Conservation (phyloP, 53 echinoderm and acorn worm genomes). For the Mesocentrotus franciscanus region DNA sequence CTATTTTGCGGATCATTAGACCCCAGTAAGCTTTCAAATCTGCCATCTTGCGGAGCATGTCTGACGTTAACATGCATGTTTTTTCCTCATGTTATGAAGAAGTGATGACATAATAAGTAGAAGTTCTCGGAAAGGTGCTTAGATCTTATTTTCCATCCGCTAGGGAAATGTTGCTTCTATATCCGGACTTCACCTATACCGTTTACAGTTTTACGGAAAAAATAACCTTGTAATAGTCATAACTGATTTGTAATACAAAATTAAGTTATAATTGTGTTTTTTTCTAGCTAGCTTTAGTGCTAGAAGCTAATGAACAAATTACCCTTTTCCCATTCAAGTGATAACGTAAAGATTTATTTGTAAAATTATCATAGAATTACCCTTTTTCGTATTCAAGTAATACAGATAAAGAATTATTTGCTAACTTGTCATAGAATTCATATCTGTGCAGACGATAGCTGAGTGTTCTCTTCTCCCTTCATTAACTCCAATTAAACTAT, state of each 20-base stretch:
- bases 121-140: not conserved
- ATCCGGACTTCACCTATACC: not conserved
- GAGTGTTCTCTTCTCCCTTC: not conserved
- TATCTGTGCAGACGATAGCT: not conserved
- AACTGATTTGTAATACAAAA: not conserved
- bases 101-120: not conserved
- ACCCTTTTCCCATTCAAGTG: too few species aligned
- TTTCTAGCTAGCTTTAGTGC: not conserved
- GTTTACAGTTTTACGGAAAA: not conserved
- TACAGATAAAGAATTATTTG: not conserved
- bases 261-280: not conserved
- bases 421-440: not conserved
- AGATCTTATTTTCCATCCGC: not conserved
- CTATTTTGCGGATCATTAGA: constrained; percentile 11
- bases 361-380: too few species aligned
- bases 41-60: not conserved
- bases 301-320: too few species aligned
- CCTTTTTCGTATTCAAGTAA: not conserved
- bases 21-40: not conserved
- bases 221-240: not conserved
- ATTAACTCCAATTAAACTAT: not conserved
- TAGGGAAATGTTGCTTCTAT: not conserved
- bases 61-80: not conserved
- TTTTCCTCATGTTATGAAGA: not conserved
- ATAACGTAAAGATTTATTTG: too few species aligned